Percentiles rank a stretch among this genome's conserved stretches.
Conservation (phyloP, 2,888 invertebrate genomes). For the Prosopocoilus inquinatus region DNA sequence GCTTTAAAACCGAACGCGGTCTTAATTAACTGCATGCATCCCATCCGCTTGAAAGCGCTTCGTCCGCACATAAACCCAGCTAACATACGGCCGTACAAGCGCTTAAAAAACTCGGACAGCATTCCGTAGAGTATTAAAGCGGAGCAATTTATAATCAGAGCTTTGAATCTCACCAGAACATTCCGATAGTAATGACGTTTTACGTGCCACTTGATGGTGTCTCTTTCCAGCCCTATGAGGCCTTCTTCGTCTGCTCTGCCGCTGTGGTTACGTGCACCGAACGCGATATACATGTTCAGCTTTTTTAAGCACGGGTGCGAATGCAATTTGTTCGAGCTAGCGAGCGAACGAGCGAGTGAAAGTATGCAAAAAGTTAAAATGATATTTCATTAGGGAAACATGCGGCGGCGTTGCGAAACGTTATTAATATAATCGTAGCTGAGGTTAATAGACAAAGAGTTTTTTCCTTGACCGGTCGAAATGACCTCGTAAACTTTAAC, state of each 20-base stretch:
- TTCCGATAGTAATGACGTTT: slow-evolving; percentile 17
- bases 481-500: too few species aligned
- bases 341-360: neutral
- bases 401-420: neutral
- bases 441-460: too few species aligned
- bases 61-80: slow-evolving; percentile 13
- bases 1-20: too few species aligned
- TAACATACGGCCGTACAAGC: slow-evolving; percentile 20
- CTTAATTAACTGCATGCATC: neutral
- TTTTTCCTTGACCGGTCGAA: too few species aligned
- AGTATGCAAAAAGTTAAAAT: neutral
- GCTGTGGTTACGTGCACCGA: neutral
- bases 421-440: neutral
- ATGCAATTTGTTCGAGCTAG: neutral
- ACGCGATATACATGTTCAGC: neutral
- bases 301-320: neutral
- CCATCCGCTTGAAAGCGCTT: slow-evolving; percentile 2
- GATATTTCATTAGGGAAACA: neutral
- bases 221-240: slow-evolving; percentile 2
- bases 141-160: slow-evolving; percentile 40
- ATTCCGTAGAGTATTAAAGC: slow-evolving; percentile 42
- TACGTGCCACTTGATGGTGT: slow-evolving; percentile 17
- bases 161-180: slow-evolving; percentile 18
- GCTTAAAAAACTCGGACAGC: slow-evolving; percentile 33
- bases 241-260: neutral